phyloP scores from a whole-genome alignment of 2,113 vertebrate species.

The Sebastes fasciatus region DNA sequence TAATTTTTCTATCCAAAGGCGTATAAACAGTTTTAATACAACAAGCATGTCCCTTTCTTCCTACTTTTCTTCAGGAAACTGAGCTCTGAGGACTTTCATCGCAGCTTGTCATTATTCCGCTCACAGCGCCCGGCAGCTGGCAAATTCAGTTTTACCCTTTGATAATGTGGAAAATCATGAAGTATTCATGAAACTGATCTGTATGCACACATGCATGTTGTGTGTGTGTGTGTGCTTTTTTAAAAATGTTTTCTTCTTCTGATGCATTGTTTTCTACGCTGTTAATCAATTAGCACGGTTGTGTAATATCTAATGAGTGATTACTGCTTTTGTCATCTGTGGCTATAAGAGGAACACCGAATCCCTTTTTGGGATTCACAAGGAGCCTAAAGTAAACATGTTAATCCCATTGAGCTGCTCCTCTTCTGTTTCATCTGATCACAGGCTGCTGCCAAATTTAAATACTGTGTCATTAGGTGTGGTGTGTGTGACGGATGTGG shows the following conservation, averaged over 20 bases:
- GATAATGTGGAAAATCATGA: constrained; percentile 79
- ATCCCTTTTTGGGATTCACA: constrained; percentile 56
- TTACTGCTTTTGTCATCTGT: constrained; percentile 67
- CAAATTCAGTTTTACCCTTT: constrained; percentile 78
- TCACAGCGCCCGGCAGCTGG: constrained; percentile 71
- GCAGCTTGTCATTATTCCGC: constrained; percentile 78
- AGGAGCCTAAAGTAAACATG: constrained; percentile 67
- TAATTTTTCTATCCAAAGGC: background rate
- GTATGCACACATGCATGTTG: constrained; percentile 63
- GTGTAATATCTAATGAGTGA: constrained; percentile 70
- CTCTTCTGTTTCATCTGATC: constrained; percentile 67
- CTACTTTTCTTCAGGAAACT: constrained; percentile 53
- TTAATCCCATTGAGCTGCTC: constrained; percentile 66
- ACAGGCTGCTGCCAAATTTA: constrained; percentile 56
- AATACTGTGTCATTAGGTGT: constrained; percentile 40
- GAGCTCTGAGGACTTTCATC: constrained; percentile 68
- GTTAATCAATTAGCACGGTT: constrained; percentile 70
- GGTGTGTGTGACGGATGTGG: constrained; percentile 17
- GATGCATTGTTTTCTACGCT: constrained; percentile 40
- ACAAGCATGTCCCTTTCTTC: constrained; percentile 55
- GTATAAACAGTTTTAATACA: constrained; percentile 7
- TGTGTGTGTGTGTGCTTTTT: constrained; percentile 27
- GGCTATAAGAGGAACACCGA: constrained; percentile 55
- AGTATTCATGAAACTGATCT: constrained; percentile 78
- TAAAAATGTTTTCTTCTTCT: constrained; percentile 37